phyloP scores from a whole-genome alignment of 2,113 vertebrate species.

The Cheirogaleus medius region DNA sequence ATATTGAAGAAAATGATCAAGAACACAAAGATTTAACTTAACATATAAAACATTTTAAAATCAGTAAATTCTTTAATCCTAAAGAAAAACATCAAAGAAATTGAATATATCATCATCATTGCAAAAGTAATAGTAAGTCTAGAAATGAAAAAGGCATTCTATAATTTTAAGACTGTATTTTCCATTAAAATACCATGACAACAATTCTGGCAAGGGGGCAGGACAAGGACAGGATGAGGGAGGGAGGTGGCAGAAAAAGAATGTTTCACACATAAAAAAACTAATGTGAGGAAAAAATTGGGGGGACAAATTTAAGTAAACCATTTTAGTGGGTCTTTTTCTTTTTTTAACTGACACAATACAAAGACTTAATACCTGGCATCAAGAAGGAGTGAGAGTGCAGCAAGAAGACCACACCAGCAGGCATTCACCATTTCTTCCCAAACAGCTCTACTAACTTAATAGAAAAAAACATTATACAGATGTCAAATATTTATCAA shows the following conservation, averaged over 20 bases:
- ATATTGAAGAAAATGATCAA: neutral
- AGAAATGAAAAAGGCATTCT: neutral
- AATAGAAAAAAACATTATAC: conserved; percentile 59
- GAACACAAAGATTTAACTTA: conserved; percentile 40
- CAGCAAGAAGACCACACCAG: conserved; percentile 98
- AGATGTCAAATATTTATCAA: neutral
- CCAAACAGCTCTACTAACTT: conserved; percentile 95
- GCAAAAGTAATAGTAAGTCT: neutral
- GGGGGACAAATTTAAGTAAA: neutral
- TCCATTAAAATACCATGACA: neutral
- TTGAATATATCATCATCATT: neutral
- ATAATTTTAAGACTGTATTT: neutral
- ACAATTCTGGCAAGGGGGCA: neutral
- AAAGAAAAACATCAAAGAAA: conserved; percentile 20
- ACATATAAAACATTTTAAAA: conserved; percentile 21
- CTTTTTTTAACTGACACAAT: neutral
- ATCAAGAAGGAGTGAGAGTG: conserved; percentile 95
- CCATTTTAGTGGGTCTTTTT: neutral
- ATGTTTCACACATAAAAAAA: neutral
- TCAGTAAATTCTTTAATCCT: neutral
- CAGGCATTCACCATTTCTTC: conserved; percentile 99
- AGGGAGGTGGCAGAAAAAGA: neutral
- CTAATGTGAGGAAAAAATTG: neutral
- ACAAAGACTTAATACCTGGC: conserved; percentile 90
- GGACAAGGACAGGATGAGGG: neutral